These are phyloP conservation scores for Lasioglossum zephyrum DNA, from an alignment of 2,888 invertebrate species.

Conservation along the genomic window DNA sequence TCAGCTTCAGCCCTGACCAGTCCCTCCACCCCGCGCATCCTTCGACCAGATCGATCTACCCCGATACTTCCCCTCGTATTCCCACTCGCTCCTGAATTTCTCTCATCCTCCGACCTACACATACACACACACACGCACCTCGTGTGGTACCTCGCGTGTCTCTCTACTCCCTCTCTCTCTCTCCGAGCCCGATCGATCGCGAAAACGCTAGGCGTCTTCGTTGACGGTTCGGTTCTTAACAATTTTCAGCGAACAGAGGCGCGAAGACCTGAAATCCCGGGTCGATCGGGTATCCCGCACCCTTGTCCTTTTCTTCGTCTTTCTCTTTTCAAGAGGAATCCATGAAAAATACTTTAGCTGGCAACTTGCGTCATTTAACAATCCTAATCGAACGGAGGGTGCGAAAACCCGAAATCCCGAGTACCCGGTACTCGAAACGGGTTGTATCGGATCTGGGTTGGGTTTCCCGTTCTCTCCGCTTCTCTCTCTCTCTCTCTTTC, in stretches of 20 bases:
- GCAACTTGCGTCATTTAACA: neutral
- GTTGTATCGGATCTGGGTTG: neutral
- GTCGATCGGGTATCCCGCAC: neutral
- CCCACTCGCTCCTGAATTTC: neutral
- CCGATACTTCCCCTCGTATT: neutral
- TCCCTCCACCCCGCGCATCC: neutral
- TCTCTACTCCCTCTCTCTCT: neutral
- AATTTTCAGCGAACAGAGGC: neutral
- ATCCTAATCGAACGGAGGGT: neutral
- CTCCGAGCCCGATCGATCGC: neutral
- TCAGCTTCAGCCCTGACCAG: constrained; percentile 14
- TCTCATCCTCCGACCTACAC: neutral
- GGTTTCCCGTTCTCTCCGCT: neutral
- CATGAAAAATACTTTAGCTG: neutral
- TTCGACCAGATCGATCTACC: neutral
- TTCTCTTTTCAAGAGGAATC: neutral
- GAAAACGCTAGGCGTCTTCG: constrained; percentile 3
- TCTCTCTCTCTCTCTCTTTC: neutral
- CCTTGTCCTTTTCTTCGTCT: neutral
- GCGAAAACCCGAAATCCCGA: neutral
- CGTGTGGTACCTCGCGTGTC: neutral
- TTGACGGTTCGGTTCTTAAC: neutral
- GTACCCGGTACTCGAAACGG: neutral
- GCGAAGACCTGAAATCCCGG: neutral
- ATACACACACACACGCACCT: neutral